Percentiles rank a stretch among this genome's conserved stretches.
These are phyloP conservation scores for Plectus sambesii DNA, from an alignment of 1,140 invertebrate species.

Conservation along the genomic window DNA sequence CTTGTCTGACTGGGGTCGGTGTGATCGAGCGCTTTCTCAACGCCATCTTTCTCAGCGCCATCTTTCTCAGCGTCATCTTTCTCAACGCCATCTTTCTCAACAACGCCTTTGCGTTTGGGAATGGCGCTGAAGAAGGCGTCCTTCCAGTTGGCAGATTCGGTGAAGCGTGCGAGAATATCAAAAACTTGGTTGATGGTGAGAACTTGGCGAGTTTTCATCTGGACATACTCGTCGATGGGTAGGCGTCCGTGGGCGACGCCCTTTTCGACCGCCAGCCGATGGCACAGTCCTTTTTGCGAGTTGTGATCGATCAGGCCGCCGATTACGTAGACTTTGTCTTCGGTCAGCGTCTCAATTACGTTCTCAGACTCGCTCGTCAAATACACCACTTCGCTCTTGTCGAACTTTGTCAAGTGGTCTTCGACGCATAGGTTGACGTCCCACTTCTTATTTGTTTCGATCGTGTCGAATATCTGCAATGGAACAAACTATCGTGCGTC, in stretches of 20 bases:
- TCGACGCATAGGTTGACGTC: constrained; percentile 57
- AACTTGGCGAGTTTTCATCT: constrained; percentile 72
- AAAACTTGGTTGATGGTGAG: constrained; percentile 94
- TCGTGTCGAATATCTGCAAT: constrained; percentile 52
- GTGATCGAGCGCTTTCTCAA: constrained; percentile 3
- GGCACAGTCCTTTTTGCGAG: constrained; percentile 76
- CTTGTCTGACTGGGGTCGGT: too few relatives aligned
- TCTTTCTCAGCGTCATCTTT: constrained; percentile 12
- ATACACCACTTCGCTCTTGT: constrained; percentile 70
- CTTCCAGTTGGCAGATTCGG: constrained; percentile 68
- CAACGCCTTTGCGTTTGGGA: constrained; percentile 49
- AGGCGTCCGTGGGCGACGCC: constrained; percentile 70
- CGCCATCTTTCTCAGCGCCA: constrained; percentile 1
- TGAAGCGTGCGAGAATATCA: constrained; percentile 69
- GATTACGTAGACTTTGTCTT: constrained; percentile 76
- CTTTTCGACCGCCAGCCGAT: constrained; percentile 64
- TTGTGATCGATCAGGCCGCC: constrained; percentile 96
- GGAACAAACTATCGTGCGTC: too few relatives aligned
- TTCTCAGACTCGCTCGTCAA: constrained; percentile 87
- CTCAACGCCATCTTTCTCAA: too few relatives aligned
- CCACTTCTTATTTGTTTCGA: constrained; percentile 83
- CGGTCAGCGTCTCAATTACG: constrained; percentile 63
- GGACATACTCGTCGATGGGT: constrained; percentile 75
- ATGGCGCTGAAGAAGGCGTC: constrained; percentile 66
- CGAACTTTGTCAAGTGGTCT: constrained; percentile 57